Evolutionary conservation across 2,888 invertebrate genomes (phyloP).

Genomic region (Elysia crispata): DNA sequence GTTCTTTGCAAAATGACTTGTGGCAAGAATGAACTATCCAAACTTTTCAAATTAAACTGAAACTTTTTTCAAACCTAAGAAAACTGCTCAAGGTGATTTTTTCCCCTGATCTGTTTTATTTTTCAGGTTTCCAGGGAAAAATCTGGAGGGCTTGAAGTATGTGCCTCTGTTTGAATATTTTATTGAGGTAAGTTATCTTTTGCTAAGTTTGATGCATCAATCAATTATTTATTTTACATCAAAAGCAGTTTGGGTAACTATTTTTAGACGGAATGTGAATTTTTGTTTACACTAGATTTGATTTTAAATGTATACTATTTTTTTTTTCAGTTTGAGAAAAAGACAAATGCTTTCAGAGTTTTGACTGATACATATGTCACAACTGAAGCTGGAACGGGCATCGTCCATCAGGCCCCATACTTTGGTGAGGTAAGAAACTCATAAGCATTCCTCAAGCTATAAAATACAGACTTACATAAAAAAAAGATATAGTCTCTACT

Average conservation of each 20-base stretch:
- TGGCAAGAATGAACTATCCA: too few species aligned
- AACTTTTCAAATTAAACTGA: too few species aligned
- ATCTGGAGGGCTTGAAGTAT: slow-evolving; percentile 88
- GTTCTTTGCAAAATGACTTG: too few species aligned
- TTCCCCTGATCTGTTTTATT: slow-evolving; percentile 31
- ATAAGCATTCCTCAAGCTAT: too few species aligned
- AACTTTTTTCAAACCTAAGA: too few species aligned
- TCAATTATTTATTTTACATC: too few species aligned
- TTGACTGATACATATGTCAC: slow-evolving; percentile 95
- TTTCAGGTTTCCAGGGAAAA: slow-evolving; percentile 83
- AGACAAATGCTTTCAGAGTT: slow-evolving; percentile 86
- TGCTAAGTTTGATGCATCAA: too few species aligned
- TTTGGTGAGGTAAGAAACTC: slow-evolving; percentile 86
- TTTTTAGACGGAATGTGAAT: not conserved
- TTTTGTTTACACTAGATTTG: not conserved
- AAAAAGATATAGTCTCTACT: too few species aligned
- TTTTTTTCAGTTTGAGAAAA: slow-evolving; percentile 59
- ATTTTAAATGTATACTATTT: not conserved
- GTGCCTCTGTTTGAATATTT: slow-evolving; percentile 95
- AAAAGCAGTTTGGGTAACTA: not conserved
- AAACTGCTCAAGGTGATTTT: too few species aligned
- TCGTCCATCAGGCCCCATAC: slow-evolving; percentile 99
- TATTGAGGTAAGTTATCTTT: slow-evolving; percentile 78
- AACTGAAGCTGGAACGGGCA: slow-evolving; percentile 96
- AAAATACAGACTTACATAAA: too few species aligned